A percentile compares a stretch with the other conserved stretches of the same genome.
phyloP scores from a whole-genome alignment of 2,888 invertebrate genomes.

The Eristalis arbustorum region DNA sequence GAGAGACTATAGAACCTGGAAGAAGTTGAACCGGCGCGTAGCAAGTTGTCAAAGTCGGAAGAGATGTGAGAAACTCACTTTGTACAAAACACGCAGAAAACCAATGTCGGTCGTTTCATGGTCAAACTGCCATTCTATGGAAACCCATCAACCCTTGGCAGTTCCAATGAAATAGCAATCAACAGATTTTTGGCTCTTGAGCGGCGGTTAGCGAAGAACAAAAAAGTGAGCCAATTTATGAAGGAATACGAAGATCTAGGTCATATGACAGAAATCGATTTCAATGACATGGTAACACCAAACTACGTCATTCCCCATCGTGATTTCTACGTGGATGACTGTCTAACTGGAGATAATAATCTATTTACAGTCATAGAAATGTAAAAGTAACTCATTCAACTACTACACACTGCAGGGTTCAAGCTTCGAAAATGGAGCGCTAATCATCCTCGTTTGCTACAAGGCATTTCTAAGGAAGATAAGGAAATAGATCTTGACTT shows the following conservation, averaged over 20 bases:
- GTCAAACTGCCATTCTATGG: conserved; percentile 65
- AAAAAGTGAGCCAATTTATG: conserved; percentile 59
- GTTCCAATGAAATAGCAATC: conserved; percentile 28
- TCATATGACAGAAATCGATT: conserved; percentile 60
- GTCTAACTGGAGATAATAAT: background rate
- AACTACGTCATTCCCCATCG: conserved; percentile 30
- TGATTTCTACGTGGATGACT: conserved; percentile 12
- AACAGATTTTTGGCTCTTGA: conserved; percentile 65
- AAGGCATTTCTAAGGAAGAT: conserved; percentile 32
- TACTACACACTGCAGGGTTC: conserved; percentile 45
- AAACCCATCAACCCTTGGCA: conserved; percentile 3
- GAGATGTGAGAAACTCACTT: conserved; percentile 67
- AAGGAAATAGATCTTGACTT: conserved; percentile 43
- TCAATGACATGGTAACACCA: background rate
- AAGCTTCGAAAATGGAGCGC: conserved; percentile 41
- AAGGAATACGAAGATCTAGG: conserved; percentile 63
- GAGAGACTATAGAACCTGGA: too few relatives aligned
- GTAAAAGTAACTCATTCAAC: conserved; percentile 5
- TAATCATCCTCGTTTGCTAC: conserved; percentile 36
- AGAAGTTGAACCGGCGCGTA: background rate
- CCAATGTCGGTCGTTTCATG: conserved; percentile 55
- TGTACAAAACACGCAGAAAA: conserved; percentile 34
- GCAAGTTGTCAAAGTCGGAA: conserved; percentile 20
- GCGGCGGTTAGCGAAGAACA: conserved; percentile 56
- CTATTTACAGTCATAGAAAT: conserved; percentile 16